Evolutionary conservation across 2,113 vertebrate genomes (phyloP).

Genomic region (Onychorhynchus coronatus): DNA sequence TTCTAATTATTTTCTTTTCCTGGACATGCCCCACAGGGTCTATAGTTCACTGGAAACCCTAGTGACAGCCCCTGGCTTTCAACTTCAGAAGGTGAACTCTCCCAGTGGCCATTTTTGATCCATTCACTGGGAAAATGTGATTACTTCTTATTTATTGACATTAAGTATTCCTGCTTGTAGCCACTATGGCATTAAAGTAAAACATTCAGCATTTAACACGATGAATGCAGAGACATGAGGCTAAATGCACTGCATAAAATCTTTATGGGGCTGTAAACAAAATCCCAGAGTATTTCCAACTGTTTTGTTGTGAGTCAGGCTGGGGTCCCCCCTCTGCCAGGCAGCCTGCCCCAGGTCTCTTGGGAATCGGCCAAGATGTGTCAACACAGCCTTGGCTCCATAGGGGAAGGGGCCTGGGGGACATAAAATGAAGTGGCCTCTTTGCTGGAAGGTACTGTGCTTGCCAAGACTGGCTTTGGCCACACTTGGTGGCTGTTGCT

Average conservation of each 20-base stretch:
- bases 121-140: constrained; percentile 35
- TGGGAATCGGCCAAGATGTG: background rate
- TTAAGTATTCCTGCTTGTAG: constrained; percentile 58
- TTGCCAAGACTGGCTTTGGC: background rate
- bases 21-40: background rate
- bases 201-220: constrained; percentile 41
- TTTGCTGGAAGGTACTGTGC: background rate
- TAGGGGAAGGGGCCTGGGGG: background rate
- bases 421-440: background rate
- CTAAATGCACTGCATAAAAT: constrained; percentile 58
- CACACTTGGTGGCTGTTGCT: background rate
- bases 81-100: background rate
- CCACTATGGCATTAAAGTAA: constrained; percentile 37
- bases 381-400: background rate
- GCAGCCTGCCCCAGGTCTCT: background rate
- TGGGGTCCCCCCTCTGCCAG: background rate
- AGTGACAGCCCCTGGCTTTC: background rate
- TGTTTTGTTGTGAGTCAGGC: background rate
- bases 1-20: background rate
- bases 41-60: background rate
- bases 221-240: constrained; percentile 18
- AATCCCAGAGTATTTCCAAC: background rate
- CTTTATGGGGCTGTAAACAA: constrained; percentile 49
- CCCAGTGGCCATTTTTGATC: constrained; percentile 29
- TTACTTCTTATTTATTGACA: constrained; percentile 60